Percentiles rank a stretch among this genome's conserved stretches.
phyloP scores from a whole-genome alignment of 2,113 vertebrate species.

The Corydoras sp. region DNA sequence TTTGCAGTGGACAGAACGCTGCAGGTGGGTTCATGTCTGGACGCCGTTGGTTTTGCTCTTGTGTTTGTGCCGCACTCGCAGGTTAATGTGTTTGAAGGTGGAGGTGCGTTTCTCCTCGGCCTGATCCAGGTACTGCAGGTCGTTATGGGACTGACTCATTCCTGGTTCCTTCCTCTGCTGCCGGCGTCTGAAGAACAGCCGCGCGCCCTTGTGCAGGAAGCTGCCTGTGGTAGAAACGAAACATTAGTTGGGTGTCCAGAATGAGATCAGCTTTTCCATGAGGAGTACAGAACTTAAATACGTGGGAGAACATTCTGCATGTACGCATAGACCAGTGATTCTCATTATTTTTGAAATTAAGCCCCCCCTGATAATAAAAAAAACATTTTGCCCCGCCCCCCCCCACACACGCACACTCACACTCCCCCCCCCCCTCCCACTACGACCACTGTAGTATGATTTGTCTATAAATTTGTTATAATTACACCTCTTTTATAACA shows the following conservation, averaged over 20 bases:
- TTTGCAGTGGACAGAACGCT: background rate
- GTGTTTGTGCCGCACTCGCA: slow-evolving; percentile 73
- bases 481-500: no score
- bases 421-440: no score
- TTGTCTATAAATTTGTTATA: no score
- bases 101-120: slow-evolving; percentile 76
- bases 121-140: slow-evolving; percentile 87
- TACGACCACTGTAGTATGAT: no score
- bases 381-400: no score
- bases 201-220: slow-evolving; percentile 82
- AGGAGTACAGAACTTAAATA: no score
- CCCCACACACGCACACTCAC: no score
- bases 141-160: slow-evolving; percentile 95
- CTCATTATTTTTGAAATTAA: no score
- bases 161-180: slow-evolving; percentile 90
- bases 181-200: slow-evolving; percentile 87
- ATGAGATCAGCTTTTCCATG: no score
- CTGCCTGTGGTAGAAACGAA: slow-evolving; percentile 66
- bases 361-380: no score
- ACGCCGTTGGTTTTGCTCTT: slow-evolving; percentile 73
- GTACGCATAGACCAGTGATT: no score
- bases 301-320: no score
- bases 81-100: slow-evolving; percentile 76
- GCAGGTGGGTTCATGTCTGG: background rate
- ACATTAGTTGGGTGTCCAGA: background rate